A percentile compares a stretch with the other conserved stretches of the same genome.
phyloP scores from a whole-genome alignment of 2,888 invertebrate genomes.

The Neoascia interrupta region DNA sequence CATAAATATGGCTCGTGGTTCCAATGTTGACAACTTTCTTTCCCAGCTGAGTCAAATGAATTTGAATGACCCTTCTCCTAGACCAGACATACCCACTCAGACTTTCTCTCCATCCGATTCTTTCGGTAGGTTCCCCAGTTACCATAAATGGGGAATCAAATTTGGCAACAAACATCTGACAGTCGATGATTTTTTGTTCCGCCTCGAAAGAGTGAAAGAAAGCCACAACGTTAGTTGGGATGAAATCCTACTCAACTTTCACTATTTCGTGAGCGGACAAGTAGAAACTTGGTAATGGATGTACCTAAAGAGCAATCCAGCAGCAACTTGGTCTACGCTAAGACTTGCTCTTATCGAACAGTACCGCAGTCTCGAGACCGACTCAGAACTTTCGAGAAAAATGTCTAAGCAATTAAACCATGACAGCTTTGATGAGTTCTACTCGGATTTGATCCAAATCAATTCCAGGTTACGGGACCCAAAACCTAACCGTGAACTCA shows the following conservation, averaged over 20 bases:
- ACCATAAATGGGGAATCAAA: constrained; percentile 14
- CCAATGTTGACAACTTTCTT: background rate
- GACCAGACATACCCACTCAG: background rate
- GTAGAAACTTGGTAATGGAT: too few relatives aligned
- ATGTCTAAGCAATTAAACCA: too few relatives aligned
- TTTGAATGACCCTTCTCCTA: background rate
- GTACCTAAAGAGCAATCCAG: too few relatives aligned
- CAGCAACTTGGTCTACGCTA: background rate
- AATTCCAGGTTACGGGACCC: too few relatives aligned
- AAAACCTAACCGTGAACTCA: too few relatives aligned
- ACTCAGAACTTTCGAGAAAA: background rate
- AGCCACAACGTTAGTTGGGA: too few relatives aligned
- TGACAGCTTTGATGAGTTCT: too few relatives aligned
- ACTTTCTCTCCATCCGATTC: background rate
- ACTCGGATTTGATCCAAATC: too few relatives aligned
- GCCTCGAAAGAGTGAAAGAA: too few relatives aligned
- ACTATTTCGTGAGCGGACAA: too few relatives aligned
- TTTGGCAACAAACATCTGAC: background rate
- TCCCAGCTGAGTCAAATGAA: background rate
- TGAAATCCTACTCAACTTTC: too few relatives aligned
- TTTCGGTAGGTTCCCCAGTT: background rate
- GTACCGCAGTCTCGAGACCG: too few relatives aligned
- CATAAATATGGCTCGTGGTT: background rate
- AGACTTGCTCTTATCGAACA: background rate
- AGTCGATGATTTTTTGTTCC: constrained; percentile 2